These are phyloP conservation scores for Podotricha telesiphe DNA, from an alignment of 2,888 invertebrate species.

Conservation along the genomic window DNA sequence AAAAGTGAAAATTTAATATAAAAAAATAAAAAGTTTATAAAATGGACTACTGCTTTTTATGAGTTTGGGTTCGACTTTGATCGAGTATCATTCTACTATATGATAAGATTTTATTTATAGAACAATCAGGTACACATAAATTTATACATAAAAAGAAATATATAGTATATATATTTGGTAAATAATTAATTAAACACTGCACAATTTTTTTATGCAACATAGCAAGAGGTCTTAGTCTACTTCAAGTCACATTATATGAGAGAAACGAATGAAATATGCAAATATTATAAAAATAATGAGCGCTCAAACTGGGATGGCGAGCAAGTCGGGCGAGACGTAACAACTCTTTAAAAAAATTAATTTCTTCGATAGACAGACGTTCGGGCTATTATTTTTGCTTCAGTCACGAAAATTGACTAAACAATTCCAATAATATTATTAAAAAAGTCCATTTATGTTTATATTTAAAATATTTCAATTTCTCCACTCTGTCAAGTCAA, in stretches of 20 bases:
- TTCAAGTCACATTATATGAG: neutral
- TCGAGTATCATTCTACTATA: no score
- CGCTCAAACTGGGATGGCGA: slow-evolving; percentile 5
- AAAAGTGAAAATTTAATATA: no score
- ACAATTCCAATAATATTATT: neutral
- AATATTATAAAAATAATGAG: slow-evolving; percentile 22
- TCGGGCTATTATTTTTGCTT: slow-evolving; percentile 9
- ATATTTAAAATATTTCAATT: no score
- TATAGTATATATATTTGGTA: no score
- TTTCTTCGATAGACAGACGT: slow-evolving; percentile 11
- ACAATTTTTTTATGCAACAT: neutral
- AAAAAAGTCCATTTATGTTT: neutral
- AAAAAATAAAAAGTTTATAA: no score
- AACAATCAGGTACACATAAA: no score
- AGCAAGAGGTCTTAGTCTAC: neutral
- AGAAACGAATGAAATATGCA: slow-evolving; percentile 12
- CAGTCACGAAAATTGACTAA: slow-evolving; percentile 1
- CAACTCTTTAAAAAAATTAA: slow-evolving; percentile 13
- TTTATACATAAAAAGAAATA: no score
- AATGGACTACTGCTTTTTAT: no score
- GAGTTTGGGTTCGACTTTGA: no score
- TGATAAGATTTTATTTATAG: no score
- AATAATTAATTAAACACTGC: no score
- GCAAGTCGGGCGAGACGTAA: slow-evolving; percentile 10
- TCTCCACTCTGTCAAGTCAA: no score